Evolutionary conservation across 2,113 vertebrate genomes (phyloP).

Genomic region (Xyrauchen texanus): DNA sequence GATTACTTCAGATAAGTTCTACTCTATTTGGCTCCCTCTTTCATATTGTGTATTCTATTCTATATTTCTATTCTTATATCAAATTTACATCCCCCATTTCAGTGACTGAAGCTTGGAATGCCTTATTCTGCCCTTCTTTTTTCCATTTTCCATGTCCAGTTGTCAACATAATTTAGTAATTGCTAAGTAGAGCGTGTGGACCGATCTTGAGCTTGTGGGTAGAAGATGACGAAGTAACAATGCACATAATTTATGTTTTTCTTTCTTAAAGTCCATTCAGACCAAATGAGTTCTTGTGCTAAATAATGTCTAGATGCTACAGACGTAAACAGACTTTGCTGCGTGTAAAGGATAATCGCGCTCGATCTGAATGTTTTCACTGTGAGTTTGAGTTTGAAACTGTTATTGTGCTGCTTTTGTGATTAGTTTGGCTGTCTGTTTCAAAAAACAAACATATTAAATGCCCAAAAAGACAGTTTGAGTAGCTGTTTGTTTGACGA

Average conservation of each 20-base stretch:
- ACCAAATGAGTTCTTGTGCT: no score
- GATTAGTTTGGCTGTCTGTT: no score
- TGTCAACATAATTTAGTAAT: conserved; percentile 17
- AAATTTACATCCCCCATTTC: conserved; percentile 44
- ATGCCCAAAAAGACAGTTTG: no score
- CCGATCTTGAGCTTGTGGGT: conserved; percentile 4
- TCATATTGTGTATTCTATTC: conserved; percentile 24
- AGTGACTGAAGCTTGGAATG: conserved; percentile 15
- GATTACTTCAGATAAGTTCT: conserved; percentile 3
- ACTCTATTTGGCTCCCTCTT: not conserved
- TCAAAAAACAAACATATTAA: no score
- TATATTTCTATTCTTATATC: no score
- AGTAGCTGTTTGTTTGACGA: no score
- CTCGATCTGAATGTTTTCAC: no score
- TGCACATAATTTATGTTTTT: conserved; percentile 8
- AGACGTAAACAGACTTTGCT: no score
- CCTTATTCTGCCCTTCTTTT: conserved; percentile 4
- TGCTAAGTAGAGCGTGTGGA: conserved; percentile 32
- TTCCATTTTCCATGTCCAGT: conserved; percentile 16
- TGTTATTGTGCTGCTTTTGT: no score
- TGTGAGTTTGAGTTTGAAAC: no score
- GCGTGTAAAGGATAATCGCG: no score
- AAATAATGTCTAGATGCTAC: no score
- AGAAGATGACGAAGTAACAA: conserved; percentile 1
- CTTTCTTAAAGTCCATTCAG: not conserved